Evolutionary conservation across 2,113 vertebrate species (phyloP), one percentile per base, ranked within the genome.

Genomic region (Osmerus mordax): DNA sequence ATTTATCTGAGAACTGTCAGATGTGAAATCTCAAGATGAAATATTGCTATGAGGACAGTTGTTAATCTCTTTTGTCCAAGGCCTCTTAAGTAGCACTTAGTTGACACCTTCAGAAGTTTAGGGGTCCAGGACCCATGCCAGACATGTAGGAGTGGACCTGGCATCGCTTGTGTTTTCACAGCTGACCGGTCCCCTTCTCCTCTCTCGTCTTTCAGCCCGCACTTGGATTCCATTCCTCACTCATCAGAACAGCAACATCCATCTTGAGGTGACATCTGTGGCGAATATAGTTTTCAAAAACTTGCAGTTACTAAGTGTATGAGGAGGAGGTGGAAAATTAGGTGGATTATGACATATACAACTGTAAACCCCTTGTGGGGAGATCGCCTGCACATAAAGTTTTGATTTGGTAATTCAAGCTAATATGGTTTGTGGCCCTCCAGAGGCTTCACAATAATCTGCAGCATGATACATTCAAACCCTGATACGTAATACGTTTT

Each of bases 191-290:
- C 91, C 84, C 90, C 25, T 25, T 77, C 78, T 80, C 28, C 68
- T 86, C 89, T 91, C 93, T 95, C 87, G 74, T 85, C 90, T 90
- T 87, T 90, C 91, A 89, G 91, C 85, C 89, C 87, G 84, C 83
- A 84, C 92, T 93, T 89, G 83, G 92, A 93, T 94, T 94, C 93
- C 91, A 92, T 91, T 90, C 87, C 89, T 92, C 92, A 90, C 91
- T 91, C 91, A 90, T 87, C 84, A 82, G 88, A 88, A 89, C 79
- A 83, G 87, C 87, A 91, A 93, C 92, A 94, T 93, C 93, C 92
- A 92, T 95, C 94, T 94, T 94, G 90, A 82, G 88, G 89, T 94
- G 94, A 94, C 92, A 94, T 95, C 93, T 93, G 90, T 89, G 91
- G 92, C 95, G 92, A 93, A 92, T 92, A 47, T 47, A 47, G 41